These are phyloP conservation scores for Pyrocephalus nanus DNA, from an alignment of 2,797 vertebrate species.

Conservation along the genomic window DNA sequence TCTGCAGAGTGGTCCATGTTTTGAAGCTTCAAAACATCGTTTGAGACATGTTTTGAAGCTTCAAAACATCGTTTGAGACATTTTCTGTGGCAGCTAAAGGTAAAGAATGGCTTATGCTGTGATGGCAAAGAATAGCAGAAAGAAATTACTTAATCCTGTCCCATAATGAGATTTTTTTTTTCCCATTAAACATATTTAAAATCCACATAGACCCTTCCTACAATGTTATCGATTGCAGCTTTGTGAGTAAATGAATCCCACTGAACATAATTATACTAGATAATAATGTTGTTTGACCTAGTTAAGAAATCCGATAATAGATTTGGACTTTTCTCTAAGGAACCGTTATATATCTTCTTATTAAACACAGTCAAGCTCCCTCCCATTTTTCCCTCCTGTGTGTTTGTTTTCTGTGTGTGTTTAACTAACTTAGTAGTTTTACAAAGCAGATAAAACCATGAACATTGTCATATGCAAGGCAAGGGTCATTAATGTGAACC, in stretches of 20 bases:
- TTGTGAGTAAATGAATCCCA: slow-evolving; percentile 10
- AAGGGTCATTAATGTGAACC: not conserved
- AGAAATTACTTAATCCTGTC: not conserved
- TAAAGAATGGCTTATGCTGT: not conserved
- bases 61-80: not conserved
- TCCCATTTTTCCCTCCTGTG: not conserved
- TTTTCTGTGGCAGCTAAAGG: not conserved
- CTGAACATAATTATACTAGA: not conserved
- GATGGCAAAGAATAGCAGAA: not conserved
- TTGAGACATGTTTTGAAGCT: not conserved
- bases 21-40: not conserved
- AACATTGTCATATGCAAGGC: not conserved
- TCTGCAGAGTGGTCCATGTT: not conserved
- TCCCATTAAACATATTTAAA: not conserved
- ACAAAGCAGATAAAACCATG: not conserved
- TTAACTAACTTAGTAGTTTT: not conserved
- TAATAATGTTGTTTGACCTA: not conserved
- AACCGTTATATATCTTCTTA: not conserved
- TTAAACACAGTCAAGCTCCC: not conserved
- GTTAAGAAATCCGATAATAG: not conserved
- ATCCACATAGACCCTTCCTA: not conserved
- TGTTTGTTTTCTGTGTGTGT: not conserved
- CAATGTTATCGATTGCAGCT: not conserved
- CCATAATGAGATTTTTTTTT: not conserved
- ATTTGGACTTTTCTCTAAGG: not conserved